Evolutionary conservation across 2,797 vertebrate species (phyloP).

Genomic region (Cyclopterus lumpus): DNA sequence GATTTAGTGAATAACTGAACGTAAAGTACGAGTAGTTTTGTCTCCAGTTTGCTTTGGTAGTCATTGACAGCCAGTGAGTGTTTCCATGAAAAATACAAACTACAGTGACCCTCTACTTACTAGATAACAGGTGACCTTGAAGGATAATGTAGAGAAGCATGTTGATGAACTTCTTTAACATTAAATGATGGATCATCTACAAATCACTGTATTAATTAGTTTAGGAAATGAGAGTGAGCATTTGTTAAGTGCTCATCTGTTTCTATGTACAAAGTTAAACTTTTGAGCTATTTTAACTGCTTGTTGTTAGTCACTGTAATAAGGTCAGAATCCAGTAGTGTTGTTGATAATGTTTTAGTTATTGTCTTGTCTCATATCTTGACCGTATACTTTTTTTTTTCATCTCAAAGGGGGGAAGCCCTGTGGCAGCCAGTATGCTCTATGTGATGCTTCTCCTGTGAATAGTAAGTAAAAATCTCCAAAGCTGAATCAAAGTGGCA

Average conservation of each 20-base stretch:
- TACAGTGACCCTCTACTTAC: background rate
- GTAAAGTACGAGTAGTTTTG: background rate
- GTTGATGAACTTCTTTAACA: background rate
- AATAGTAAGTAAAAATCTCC: background rate
- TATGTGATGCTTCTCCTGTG: background rate
- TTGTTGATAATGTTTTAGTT: background rate
- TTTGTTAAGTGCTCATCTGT: background rate
- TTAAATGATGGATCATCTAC: no score
- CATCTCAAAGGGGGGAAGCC: background rate
- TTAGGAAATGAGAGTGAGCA: no score
- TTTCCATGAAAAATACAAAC: background rate
- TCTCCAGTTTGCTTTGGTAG: background rate
- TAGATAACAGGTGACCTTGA: no score
- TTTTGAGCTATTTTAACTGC: background rate
- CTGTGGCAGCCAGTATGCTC: fast-evolving
- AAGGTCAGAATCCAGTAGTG: background rate
- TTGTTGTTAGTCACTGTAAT: background rate
- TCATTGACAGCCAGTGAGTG: conserved; percentile 59
- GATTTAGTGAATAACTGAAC: background rate
- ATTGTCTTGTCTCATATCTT: background rate
- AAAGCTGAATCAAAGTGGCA: background rate
- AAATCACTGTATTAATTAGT: background rate
- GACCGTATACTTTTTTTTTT: background rate
- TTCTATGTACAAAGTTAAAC: background rate
- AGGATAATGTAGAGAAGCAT: background rate